Evolutionary conservation across 2,888 invertebrate genomes (phyloP).

Genomic region (Achlya flavicornis): DNA sequence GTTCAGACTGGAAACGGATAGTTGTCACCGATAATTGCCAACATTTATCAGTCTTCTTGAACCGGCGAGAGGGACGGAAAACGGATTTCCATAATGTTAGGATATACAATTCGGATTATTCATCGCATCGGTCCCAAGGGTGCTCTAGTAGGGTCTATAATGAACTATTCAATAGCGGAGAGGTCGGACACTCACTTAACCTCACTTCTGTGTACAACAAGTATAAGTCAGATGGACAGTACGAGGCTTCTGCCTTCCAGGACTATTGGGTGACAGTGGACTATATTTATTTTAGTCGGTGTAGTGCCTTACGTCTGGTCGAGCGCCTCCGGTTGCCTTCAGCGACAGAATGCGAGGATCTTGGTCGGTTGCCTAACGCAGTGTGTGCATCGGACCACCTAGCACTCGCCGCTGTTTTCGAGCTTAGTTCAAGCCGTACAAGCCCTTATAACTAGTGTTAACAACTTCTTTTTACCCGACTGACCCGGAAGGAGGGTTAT

Average conservation of each 20-base stretch:
- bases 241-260: slow-evolving; percentile 91
- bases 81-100: slow-evolving; percentile 54
- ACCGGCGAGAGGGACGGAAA: slow-evolving; percentile 61
- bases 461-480: neutral
- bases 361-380: slow-evolving; percentile 88
- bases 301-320: slow-evolving; percentile 78
- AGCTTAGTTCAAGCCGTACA: slow-evolving; percentile 55
- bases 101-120: slow-evolving; percentile 64
- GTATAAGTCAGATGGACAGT: slow-evolving; percentile 58
- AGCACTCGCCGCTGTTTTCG: slow-evolving; percentile 88
- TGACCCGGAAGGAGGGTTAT: no score
- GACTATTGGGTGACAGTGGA: slow-evolving; percentile 92
- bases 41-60: slow-evolving; percentile 77
- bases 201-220: slow-evolving; percentile 88
- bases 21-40: slow-evolving; percentile 85
- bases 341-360: slow-evolving; percentile 77
- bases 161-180: slow-evolving; percentile 83
- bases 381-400: slow-evolving; percentile 92
- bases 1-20: slow-evolving; percentile 77
- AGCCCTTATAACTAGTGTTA: slow-evolving; percentile 32
- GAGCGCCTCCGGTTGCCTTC: slow-evolving; percentile 88
- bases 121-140: neutral
- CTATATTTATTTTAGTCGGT: slow-evolving; percentile 91
- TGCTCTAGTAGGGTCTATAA: slow-evolving; percentile 35
- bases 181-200: slow-evolving; percentile 86